Conservation (phyloP, 2,797 vertebrate species). For the Lagodon rhomboides region DNA sequence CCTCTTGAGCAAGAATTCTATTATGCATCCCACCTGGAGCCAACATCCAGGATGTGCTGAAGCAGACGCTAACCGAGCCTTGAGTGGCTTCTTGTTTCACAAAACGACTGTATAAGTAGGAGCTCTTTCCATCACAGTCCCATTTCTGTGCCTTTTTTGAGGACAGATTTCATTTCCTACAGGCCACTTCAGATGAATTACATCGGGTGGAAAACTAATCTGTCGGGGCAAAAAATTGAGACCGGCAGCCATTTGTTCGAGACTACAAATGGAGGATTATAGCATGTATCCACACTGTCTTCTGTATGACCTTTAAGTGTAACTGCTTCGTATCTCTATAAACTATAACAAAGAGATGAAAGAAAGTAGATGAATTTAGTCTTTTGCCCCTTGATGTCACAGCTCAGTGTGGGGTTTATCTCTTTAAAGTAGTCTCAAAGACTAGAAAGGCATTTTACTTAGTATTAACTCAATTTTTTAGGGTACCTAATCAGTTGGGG, state of each 20-base stretch:
- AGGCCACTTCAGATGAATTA: constrained; percentile 55
- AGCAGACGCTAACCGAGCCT: constrained; percentile 16
- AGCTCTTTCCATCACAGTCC: constrained; percentile 37
- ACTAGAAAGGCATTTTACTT: not conserved
- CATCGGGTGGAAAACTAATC: not conserved
- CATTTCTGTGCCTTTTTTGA: constrained; percentile 32
- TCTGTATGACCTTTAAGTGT: constrained; percentile 16
- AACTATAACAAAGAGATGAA: no score
- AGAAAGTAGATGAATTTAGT: not conserved
- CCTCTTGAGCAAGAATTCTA: constrained; percentile 28
- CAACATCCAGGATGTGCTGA: constrained; percentile 21
- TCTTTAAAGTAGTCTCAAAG: not conserved
- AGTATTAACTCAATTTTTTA: not conserved
- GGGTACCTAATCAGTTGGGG: not conserved
- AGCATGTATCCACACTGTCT: not conserved
- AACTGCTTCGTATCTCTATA: not conserved
- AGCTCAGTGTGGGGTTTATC: not conserved
- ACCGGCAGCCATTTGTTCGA: not conserved
- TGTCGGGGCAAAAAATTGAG: constrained; percentile 9
- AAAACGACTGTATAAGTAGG: constrained; percentile 20
- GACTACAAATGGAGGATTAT: not conserved
- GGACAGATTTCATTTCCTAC: constrained; percentile 52
- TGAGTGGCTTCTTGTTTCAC: constrained; percentile 23
- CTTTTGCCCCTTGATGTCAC: not conserved
- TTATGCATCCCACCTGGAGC: constrained; percentile 42